These are phyloP conservation scores for Heterohyrax brucei DNA, from an alignment of 2,797 vertebrate species.

Conservation along the genomic window DNA sequence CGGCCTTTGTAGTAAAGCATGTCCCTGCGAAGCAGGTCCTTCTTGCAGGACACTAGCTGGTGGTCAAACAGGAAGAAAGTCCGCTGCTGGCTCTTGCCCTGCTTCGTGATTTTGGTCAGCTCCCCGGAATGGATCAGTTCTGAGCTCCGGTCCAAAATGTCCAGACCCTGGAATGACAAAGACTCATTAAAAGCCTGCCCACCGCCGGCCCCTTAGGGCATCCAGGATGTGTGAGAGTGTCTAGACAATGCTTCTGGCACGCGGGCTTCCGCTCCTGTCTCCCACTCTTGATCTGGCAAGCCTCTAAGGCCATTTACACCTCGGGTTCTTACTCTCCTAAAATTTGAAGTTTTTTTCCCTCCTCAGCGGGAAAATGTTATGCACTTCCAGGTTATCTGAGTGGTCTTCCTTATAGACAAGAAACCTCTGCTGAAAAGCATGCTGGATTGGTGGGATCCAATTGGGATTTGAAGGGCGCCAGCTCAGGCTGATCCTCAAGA, in stretches of 20 bases:
- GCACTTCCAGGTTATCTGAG: not conserved
- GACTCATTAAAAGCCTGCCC: not conserved
- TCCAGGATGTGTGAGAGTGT: accelerated
- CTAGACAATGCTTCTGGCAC: not conserved
- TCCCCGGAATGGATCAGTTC: slow-evolving; percentile 98
- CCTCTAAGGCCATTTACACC: not conserved
- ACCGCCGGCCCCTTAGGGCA: too few relatives aligned
- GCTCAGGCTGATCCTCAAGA: not conserved
- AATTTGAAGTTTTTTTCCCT: not conserved
- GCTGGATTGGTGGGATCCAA: not conserved
- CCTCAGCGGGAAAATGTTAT: not conserved
- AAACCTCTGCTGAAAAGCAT: not conserved
- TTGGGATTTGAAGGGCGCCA: not conserved
- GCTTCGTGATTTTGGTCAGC: slow-evolving; percentile 94
- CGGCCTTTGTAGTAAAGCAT: slow-evolving; percentile 97
- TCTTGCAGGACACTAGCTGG: slow-evolving; percentile 98
- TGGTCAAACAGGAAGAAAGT: slow-evolving; percentile 99
- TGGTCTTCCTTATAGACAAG: not conserved
- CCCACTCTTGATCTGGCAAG: not conserved
- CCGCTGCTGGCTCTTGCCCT: slow-evolving; percentile 97
- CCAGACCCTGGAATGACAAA: slow-evolving; percentile 90
- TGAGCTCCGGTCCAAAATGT: slow-evolving; percentile 96
- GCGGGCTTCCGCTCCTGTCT: not conserved
- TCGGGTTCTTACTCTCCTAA: not conserved
- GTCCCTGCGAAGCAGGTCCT: slow-evolving; percentile 97